Evolutionary conservation across 1,140 invertebrate genomes (phyloP).

Genomic region (Homalodisca vitripennis): DNA sequence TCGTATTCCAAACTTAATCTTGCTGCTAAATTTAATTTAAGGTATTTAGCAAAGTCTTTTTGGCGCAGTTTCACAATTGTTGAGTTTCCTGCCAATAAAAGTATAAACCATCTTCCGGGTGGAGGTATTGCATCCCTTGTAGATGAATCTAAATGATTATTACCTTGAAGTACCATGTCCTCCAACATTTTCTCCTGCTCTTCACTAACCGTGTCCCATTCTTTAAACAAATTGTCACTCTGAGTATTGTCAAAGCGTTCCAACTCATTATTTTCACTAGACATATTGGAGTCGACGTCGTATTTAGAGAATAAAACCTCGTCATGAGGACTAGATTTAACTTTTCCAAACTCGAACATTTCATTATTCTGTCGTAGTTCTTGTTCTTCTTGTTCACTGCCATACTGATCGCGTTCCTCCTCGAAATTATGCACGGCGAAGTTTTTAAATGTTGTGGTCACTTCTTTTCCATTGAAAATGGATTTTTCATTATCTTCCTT

Average conservation of each 20-base stretch:
- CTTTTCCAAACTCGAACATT: constrained; percentile 13
- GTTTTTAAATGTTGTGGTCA: constrained; percentile 16
- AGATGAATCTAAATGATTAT: constrained; percentile 24
- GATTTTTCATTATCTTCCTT: constrained; percentile 9
- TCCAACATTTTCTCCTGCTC: constrained; percentile 42
- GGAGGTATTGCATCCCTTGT: constrained; percentile 25
- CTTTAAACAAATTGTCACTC: constrained; percentile 39
- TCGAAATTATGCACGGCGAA: constrained; percentile 10
- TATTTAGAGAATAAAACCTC: constrained; percentile 8
- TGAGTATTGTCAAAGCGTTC: constrained; percentile 17
- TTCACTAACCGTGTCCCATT: constrained; percentile 42
- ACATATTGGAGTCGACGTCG: background rate
- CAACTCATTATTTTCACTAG: background rate
- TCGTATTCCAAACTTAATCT: constrained; percentile 46
- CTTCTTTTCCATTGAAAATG: constrained; percentile 14
- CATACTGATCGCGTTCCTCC: constrained; percentile 29
- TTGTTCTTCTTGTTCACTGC: constrained; percentile 39
- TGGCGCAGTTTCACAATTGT: constrained; percentile 45
- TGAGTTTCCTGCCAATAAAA: constrained; percentile 45
- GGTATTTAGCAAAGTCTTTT: constrained; percentile 46
- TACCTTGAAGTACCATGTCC: constrained; percentile 37
- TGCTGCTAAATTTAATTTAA: constrained; percentile 47
- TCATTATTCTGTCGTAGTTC: constrained; percentile 28
- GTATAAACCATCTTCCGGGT: constrained; percentile 40
- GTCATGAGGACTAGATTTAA: constrained; percentile 2